These are phyloP conservation scores for Pseudomyrmex sp. DNA, from an alignment of 1,140 invertebrate genomes.

Conservation along the genomic window DNA sequence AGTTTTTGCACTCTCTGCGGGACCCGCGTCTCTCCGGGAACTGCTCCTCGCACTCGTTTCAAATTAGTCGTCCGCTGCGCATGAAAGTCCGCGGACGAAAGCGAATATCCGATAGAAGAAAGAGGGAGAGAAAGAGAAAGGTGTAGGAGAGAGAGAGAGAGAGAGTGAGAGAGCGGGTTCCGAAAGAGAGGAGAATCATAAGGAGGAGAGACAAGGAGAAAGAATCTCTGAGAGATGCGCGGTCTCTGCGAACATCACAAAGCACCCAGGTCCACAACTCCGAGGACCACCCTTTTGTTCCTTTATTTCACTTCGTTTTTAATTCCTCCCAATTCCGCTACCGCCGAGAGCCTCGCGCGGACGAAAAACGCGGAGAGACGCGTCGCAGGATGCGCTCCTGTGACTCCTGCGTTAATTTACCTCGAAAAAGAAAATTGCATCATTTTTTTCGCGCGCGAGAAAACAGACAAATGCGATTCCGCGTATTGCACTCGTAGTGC, in stretches of 20 bases:
- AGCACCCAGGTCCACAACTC: constrained; percentile 70
- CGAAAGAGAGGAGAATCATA: constrained; percentile 36
- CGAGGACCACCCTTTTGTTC: constrained; percentile 67
- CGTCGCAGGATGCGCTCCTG: constrained; percentile 20
- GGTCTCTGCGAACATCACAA: constrained; percentile 76
- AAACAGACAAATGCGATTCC: neutral
- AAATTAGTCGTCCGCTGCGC: constrained; percentile 72
- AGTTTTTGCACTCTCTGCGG: constrained; percentile 68
- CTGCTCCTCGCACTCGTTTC: constrained; percentile 64
- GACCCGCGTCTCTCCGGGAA: constrained; percentile 16
- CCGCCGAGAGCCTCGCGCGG: constrained; percentile 70
- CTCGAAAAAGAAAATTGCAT: too few species aligned
- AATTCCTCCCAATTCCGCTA: constrained; percentile 77
- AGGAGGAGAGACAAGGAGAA: constrained; percentile 28
- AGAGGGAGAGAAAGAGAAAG: constrained; percentile 13
- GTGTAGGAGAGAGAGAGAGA: constrained; percentile 12
- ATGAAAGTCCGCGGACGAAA: constrained; percentile 63
- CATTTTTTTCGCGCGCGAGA: too few species aligned
- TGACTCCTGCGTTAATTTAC: constrained; percentile 34
- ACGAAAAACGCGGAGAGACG: constrained; percentile 64
- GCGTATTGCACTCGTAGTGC: neutral
- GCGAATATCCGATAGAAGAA: constrained; percentile 37
- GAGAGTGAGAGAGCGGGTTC: constrained; percentile 8
- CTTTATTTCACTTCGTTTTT: constrained; percentile 79
- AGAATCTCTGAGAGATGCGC: constrained; percentile 37